These are phyloP conservation scores for Delphinus delphis DNA, from an alignment of 2,113 vertebrate species.

Conservation along the genomic window DNA sequence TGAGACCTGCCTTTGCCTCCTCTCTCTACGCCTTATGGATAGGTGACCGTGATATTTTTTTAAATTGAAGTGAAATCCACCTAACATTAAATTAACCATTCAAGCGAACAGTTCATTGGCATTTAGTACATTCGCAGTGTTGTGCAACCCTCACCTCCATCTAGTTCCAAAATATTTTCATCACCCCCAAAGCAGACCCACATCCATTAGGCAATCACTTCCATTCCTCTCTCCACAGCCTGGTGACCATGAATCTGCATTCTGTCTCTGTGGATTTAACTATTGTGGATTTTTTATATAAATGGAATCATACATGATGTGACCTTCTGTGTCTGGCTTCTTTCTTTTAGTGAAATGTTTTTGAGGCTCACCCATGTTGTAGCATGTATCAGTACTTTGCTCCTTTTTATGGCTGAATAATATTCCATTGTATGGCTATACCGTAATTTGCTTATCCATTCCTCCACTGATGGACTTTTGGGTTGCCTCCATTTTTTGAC, in stretches of 20 bases:
- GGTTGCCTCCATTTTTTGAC: neutral
- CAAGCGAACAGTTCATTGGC: neutral
- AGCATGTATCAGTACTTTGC: neutral
- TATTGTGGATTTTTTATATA: neutral
- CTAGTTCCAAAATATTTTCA: neutral
- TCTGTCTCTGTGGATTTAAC: neutral
- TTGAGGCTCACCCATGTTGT: neutral
- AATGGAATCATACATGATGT: neutral
- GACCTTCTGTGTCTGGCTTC: neutral
- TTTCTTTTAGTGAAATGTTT: neutral
- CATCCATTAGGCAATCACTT: neutral
- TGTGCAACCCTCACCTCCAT: neutral
- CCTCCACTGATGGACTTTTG: neutral
- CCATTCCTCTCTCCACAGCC: neutral
- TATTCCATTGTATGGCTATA: neutral
- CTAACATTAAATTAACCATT: neutral
- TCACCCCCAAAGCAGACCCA: neutral
- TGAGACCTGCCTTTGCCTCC: neutral
- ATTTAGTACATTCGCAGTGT: neutral
- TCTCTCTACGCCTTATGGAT: neutral
- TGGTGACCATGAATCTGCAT: neutral
- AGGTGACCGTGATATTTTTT: neutral
- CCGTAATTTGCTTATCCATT: neutral
- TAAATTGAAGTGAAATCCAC: neutral
- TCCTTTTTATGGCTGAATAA: neutral